A percentile compares a stretch with the other conserved stretches of the same genome.
Evolutionary conservation across 2,113 vertebrate species (phyloP).

Genomic region (Dermatemys mawii): DNA sequence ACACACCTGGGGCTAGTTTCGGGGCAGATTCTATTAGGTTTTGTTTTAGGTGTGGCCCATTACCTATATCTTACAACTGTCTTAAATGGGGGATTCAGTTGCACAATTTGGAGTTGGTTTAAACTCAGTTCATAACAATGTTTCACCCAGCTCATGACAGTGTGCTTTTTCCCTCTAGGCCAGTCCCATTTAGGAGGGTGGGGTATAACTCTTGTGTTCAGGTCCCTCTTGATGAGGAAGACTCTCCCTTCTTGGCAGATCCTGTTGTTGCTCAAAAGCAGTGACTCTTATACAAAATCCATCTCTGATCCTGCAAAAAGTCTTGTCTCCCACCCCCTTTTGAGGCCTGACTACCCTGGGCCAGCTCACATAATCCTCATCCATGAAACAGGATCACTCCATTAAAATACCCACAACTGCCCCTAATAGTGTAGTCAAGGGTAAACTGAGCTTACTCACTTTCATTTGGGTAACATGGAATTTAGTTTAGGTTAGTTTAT

Average conservation of each 20-base stretch:
- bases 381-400: background rate
- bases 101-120: background rate
- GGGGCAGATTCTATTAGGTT: background rate
- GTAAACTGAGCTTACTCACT: background rate
- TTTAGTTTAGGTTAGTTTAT: background rate
- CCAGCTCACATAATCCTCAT: background rate
- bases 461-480: background rate
- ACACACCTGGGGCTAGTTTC: background rate
- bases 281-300: background rate
- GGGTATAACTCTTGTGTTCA: too few relatives aligned
- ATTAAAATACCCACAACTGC: background rate
- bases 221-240: background rate
- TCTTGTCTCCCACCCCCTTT: background rate
- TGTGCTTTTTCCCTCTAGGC: background rate
- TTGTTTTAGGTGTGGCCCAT: background rate
- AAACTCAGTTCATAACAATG: background rate
- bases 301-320: background rate
- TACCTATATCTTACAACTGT: background rate
- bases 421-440: background rate
- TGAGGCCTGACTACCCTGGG: background rate
- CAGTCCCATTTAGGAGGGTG: background rate
- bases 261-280: background rate
- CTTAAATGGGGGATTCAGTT: background rate
- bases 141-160: background rate
- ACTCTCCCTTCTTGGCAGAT: background rate